These are phyloP conservation scores for Clivina fossor DNA, from an alignment of 2,888 invertebrate species.

Conservation along the genomic window DNA sequence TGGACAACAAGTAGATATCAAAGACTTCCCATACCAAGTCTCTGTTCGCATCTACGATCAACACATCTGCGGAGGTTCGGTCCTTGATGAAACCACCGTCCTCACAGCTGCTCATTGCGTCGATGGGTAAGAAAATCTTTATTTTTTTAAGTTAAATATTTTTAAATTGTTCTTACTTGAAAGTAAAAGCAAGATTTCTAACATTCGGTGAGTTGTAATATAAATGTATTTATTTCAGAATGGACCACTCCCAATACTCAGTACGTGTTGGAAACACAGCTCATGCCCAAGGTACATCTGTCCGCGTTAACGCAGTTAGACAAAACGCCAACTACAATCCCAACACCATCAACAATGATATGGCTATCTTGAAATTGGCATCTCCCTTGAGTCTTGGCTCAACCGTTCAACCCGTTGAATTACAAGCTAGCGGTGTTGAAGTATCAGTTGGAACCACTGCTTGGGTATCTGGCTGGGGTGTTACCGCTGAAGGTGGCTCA, in stretches of 20 bases:
- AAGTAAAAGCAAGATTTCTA: neutral
- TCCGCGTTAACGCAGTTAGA: neutral
- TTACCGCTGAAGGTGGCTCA: neutral
- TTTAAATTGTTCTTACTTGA: neutral
- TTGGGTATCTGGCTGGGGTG: constrained; percentile 14
- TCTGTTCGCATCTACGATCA: constrained; percentile 16
- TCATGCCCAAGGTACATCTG: neutral
- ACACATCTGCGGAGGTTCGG: constrained; percentile 20
- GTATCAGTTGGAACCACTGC: neutral
- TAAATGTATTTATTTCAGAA: constrained; percentile 4
- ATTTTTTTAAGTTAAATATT: too few species aligned
- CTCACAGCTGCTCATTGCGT: constrained; percentile 28
- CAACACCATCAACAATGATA: neutral
- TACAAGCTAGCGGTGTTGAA: constrained; percentile 4
- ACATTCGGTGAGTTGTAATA: neutral
- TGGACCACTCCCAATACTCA: constrained; percentile 4
- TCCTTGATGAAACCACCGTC: constrained; percentile 17
- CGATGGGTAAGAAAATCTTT: constrained; percentile 6
- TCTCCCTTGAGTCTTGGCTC: constrained; percentile 1
- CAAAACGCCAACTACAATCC: neutral
- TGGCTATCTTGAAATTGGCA: constrained; percentile 16
- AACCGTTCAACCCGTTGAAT: neutral
- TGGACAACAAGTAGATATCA: constrained; percentile 3
- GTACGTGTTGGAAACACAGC: constrained; percentile 9
- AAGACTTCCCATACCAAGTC: constrained; percentile 18